Percentiles rank a stretch among this genome's conserved stretches.
Evolutionary conservation across 2,888 invertebrate species (phyloP).

Genomic region (Parasteatoda lunata): DNA sequence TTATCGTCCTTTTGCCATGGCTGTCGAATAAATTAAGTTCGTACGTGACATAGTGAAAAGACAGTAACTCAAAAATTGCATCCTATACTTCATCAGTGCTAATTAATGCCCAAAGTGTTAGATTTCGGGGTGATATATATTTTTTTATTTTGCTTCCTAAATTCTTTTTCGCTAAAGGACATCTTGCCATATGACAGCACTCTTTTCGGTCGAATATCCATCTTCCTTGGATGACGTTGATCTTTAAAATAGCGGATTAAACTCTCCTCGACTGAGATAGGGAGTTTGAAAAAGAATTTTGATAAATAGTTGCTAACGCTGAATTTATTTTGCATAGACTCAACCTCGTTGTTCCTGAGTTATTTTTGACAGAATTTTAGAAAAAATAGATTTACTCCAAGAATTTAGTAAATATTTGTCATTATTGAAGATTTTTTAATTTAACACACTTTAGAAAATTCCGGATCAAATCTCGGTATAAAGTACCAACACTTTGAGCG

Average conservation of each 20-base stretch:
- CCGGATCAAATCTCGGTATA: too few species aligned
- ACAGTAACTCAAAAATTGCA: constrained; percentile 44
- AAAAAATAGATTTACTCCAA: too few species aligned
- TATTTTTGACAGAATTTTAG: too few species aligned
- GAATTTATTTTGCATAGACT: too few species aligned
- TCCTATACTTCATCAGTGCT: constrained; percentile 35
- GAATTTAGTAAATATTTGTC: too few species aligned
- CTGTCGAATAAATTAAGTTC: constrained; percentile 33
- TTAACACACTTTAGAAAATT: too few species aligned
- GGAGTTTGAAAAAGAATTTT: constrained; percentile 19
- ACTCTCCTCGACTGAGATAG: constrained; percentile 8
- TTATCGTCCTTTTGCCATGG: constrained; percentile 19
- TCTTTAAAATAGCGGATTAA: background rate
- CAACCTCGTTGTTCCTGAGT: too few species aligned
- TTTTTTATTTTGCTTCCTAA: background rate
- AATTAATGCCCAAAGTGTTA: constrained; percentile 53
- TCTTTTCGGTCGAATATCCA: background rate
- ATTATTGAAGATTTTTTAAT: too few species aligned
- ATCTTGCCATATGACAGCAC: background rate
- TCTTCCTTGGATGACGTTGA: background rate
- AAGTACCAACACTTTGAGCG: too few species aligned
- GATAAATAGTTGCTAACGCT: too few species aligned
- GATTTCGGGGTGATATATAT: constrained; percentile 16
- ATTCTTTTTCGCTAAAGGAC: background rate
- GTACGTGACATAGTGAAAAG: constrained; percentile 44